Percentiles rank a stretch among this genome's conserved stretches.
Evolutionary conservation across 2,113 vertebrate genomes (phyloP).

Genomic region (Rhea pennata): DNA sequence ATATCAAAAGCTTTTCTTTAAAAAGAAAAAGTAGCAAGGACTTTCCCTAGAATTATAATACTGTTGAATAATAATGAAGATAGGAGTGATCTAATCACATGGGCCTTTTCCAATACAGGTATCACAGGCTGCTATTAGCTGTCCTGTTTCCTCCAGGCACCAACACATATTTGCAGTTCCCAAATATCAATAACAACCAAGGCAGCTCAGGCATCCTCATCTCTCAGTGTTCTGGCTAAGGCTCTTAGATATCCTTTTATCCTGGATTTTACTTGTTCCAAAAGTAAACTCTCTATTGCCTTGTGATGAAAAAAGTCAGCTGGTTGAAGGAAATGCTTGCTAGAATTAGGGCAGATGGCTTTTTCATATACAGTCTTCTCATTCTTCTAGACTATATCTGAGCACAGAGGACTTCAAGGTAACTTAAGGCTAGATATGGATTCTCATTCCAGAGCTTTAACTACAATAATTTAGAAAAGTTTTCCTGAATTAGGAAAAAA

Average conservation of each 20-base stretch:
- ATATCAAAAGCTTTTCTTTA: neutral
- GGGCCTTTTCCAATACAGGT: accelerated
- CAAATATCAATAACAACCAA: accelerated
- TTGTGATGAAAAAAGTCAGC: neutral
- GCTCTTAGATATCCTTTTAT: neutral
- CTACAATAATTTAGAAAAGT: neutral
- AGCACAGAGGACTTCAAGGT: neutral
- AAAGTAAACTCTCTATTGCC: neutral
- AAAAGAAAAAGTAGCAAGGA: neutral
- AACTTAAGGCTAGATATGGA: neutral
- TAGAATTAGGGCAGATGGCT: neutral
- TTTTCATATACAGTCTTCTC: too few relatives aligned
- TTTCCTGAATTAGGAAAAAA: neutral
- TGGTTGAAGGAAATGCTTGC: neutral
- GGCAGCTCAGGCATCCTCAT: neutral
- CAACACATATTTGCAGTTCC: accelerated
- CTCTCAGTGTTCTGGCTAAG: neutral
- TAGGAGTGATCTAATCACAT: accelerated
- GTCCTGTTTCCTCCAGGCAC: accelerated
- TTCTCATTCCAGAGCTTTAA: neutral
- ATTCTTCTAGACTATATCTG: too few relatives aligned
- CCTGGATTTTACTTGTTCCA: neutral
- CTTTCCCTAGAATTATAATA: neutral
- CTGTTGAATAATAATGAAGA: too few relatives aligned
- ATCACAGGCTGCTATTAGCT: neutral